Conservation (phyloP, 2,113 vertebrate species). For the Turnix velox region DNA sequence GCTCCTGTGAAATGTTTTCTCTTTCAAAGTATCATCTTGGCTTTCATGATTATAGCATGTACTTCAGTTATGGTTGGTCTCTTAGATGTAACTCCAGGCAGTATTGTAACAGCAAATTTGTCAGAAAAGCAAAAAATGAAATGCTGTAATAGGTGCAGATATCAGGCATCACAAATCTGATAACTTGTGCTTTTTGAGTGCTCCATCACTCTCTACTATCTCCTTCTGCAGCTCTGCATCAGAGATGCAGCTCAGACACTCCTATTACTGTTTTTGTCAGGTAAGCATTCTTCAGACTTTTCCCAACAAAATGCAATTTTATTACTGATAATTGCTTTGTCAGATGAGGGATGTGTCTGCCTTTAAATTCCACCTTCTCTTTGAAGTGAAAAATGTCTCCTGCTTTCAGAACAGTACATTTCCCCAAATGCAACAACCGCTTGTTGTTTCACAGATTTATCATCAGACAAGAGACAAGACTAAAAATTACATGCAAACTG, state of each 20-base stretch:
- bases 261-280: neutral
- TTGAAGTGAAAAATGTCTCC: neutral
- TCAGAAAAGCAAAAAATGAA: neutral
- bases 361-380: neutral
- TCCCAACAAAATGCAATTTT: neutral
- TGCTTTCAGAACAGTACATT: neutral
- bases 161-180: neutral
- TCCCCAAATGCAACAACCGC: neutral
- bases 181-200: neutral
- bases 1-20: neutral
- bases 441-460: neutral
- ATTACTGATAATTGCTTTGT: neutral
- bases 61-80: neutral
- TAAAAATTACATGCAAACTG: neutral
- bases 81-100: neutral
- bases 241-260: neutral
- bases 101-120: neutral
- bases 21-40: neutral
- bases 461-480: neutral
- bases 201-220: neutral
- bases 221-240: neutral
- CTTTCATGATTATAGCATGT: fast-evolving
- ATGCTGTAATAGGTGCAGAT: neutral
- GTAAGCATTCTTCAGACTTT: neutral
- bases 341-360: neutral